A percentile compares a stretch with the other conserved stretches of the same genome.
Evolutionary conservation across 2,888 invertebrate species (phyloP).

Genomic region (Malthinus seriepunctatus): DNA sequence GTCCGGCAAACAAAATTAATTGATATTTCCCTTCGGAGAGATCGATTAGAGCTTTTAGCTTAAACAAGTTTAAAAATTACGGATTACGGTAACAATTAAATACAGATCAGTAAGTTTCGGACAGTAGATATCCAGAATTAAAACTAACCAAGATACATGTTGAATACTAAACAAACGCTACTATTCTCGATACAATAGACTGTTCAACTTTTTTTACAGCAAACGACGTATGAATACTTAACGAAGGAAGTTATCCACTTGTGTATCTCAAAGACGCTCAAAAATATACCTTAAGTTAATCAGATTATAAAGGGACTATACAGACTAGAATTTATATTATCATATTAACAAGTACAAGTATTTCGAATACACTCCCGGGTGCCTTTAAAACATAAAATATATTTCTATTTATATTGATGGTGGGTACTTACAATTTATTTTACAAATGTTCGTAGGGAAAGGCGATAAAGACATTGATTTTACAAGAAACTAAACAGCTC

Average conservation of each 20-base stretch:
- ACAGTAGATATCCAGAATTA: constrained; percentile 13
- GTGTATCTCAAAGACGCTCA: constrained; percentile 9
- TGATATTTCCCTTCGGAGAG: no score
- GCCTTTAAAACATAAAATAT: no score
- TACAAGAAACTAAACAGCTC: no score
- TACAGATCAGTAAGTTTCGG: constrained; percentile 14
- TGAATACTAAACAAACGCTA: constrained; percentile 11
- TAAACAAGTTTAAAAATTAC: neutral
- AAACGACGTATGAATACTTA: constrained; percentile 9
- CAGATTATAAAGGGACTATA: constrained; percentile 2
- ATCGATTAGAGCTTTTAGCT: no score
- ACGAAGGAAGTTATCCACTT: constrained; percentile 12
- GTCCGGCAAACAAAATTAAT: no score
- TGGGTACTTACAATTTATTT: no score
- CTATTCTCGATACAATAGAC: constrained; percentile 14
- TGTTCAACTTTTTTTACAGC: constrained; percentile 10
- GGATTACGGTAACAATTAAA: constrained; percentile 4
- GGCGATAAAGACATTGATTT: no score
- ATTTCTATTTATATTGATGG: no score
- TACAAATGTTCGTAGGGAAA: no score
- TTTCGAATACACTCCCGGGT: no score
- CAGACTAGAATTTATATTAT: neutral
- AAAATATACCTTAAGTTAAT: constrained; percentile 8
- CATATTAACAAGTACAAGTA: no score
- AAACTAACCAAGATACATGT: constrained; percentile 10